A percentile compares a stretch with the other conserved stretches of the same genome.
These are phyloP conservation scores for Graptemys geographica DNA, from an alignment of 2,797 vertebrate species.

Conservation along the genomic window DNA sequence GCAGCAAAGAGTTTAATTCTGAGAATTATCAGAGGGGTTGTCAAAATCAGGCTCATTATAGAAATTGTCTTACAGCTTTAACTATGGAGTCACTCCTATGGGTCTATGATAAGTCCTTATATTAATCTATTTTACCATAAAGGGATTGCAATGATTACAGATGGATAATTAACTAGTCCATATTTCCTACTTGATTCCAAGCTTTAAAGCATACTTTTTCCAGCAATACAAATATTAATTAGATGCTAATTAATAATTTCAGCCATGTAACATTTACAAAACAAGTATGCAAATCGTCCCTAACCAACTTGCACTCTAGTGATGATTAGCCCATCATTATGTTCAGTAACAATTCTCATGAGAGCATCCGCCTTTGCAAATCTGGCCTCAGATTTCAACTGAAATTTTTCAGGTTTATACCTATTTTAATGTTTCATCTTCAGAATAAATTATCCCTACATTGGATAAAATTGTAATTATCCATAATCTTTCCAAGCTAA, in stretches of 20 bases:
- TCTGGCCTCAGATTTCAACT: slow-evolving; percentile 61
- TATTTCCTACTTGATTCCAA: slow-evolving; percentile 66
- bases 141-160: slow-evolving; percentile 35
- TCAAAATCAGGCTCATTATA: background rate
- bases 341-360: slow-evolving; percentile 48
- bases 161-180: slow-evolving; percentile 57
- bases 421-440: slow-evolving; percentile 43
- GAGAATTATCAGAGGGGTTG: background rate
- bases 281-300: slow-evolving; percentile 62
- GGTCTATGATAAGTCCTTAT: background rate
- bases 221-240: slow-evolving; percentile 69
- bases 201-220: slow-evolving; percentile 63
- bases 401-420: slow-evolving; percentile 37
- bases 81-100: background rate
- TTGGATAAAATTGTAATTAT: slow-evolving; percentile 63
- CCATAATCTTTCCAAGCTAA: slow-evolving; percentile 58
- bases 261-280: slow-evolving; percentile 66
- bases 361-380: slow-evolving; percentile 37
- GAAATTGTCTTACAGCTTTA: background rate
- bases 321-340: slow-evolving; percentile 60
- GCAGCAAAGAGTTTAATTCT: background rate
- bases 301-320: slow-evolving; percentile 51
- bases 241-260: slow-evolving; percentile 72
- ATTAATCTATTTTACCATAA: slow-evolving; percentile 33
- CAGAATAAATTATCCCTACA: slow-evolving; percentile 52